Base-by-base conservation (phyloP, 2,888 invertebrate genomes). In the Gerosis bhagava region DNA sequence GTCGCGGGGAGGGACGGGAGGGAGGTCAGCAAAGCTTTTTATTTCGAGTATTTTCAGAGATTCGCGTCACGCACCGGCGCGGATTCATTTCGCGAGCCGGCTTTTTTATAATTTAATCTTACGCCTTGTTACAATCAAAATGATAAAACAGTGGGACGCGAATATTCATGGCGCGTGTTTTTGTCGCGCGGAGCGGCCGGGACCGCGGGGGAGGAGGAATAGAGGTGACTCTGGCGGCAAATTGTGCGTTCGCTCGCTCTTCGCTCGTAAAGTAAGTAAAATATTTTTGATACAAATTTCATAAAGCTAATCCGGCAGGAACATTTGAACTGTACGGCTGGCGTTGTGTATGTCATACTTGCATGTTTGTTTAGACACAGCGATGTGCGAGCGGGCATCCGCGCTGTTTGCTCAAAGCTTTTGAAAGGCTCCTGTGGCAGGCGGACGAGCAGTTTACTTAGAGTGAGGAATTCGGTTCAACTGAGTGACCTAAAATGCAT, bases 101-200 rank as follows among this genome's bases (percentile, higher is more conserved):
- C 65, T 65, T 68, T 72, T 73, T 76, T 73, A 74, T 75, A 75
- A 77, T 77, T 73, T 73, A 74, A 76, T 77, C 66, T 70, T 58
- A 67, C 62, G 67, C 61, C 67, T 72, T 69, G 71, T 70, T 68
- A 70, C 74, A 70, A 68, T 70, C 65, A 66, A 52, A 63, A 70
- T 69, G 69, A 70, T 67, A 63, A 67, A 67, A 67, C 60, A 57
- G 61, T 51, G 50, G 53, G 51, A 59, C 55, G 49, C 52, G 58
- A 51, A 59, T 62, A 61, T 64, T 64, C 62, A 62, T 60, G 57
- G 58, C 57, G 12, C 34, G 15, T 44, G 49, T 44, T 42, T 26
- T 42, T 42, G 29, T 11, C 21, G 29, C 7, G 10, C 4, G 12
- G 19, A 2, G 22, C 21, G 22, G 34, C n/a, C n/a, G n/a, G n/a